A percentile compares a stretch with the other conserved stretches of the same genome.
Conservation (phyloP, 2,113 vertebrate species). For the Petroica traversi region DNA sequence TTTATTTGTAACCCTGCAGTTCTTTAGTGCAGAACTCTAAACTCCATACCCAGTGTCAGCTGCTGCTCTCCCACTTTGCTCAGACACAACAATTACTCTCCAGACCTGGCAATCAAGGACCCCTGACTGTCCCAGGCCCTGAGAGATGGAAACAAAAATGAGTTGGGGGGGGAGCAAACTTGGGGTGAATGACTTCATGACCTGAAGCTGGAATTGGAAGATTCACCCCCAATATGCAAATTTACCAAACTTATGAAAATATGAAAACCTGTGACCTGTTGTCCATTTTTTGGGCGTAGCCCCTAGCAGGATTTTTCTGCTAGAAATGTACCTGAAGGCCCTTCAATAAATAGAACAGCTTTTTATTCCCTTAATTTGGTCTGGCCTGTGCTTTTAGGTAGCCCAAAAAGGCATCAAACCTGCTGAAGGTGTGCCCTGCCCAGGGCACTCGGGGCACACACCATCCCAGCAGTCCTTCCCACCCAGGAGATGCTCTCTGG, state of each 20-base stretch:
- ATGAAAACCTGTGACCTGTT: fast-evolving
- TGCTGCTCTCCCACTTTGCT: neutral
- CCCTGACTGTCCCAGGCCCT: neutral
- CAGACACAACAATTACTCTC: neutral
- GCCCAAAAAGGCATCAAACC: neutral
- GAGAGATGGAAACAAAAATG: neutral
- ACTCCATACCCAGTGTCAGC: neutral
- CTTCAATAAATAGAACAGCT: neutral
- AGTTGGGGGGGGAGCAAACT: neutral
- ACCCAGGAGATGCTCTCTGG: fast-evolving
- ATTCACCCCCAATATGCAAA: neutral
- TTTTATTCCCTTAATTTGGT: neutral
- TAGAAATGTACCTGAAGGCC: neutral
- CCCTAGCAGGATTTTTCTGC: neutral
- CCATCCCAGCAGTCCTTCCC: neutral
- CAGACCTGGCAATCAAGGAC: neutral
- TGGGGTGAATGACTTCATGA: neutral
- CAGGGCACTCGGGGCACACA: fast-evolving
- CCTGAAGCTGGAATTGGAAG: neutral
- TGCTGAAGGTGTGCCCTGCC: neutral
- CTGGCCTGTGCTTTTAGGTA: neutral
- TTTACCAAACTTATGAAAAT: neutral
- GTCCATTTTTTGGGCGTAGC: neutral
- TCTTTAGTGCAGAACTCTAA: neutral
- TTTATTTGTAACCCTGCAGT: fast-evolving